phyloP scores from a whole-genome alignment of 2,113 vertebrate species.

The Kryptolebias marmoratus region DNA sequence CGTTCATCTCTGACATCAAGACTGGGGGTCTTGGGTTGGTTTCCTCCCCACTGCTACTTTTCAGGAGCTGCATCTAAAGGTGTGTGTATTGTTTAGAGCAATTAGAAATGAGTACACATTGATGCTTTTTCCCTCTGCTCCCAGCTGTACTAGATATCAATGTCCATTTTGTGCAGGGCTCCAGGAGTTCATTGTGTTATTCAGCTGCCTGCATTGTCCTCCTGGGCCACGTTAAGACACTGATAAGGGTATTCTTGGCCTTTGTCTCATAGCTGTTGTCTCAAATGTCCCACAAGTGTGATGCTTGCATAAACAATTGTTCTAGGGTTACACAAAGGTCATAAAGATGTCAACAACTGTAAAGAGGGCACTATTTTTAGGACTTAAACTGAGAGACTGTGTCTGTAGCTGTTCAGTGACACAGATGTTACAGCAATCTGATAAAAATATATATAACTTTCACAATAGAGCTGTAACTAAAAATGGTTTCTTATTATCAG shows the following conservation, averaged over 20 bases:
- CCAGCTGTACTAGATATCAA: not conserved
- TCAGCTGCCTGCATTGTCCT: not conserved
- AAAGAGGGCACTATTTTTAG: slow-evolving; percentile 10
- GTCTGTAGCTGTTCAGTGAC: not conserved
- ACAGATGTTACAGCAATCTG: not conserved
- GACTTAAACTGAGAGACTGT: not conserved
- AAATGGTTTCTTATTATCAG: not conserved
- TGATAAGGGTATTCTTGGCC: slow-evolving; percentile 12
- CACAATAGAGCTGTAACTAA: not conserved
- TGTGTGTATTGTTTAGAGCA: slow-evolving; percentile 1
- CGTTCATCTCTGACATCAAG: too few relatives aligned
- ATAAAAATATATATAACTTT: not conserved
- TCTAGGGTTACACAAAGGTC: slow-evolving; percentile 26
- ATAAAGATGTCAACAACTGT: slow-evolving; percentile 15
- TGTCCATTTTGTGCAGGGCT: slow-evolving; percentile 6
- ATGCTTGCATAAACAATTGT: slow-evolving; percentile 8
- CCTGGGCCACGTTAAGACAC: not conserved
- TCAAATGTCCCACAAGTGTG: slow-evolving; percentile 4
- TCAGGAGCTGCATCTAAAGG: not conserved
- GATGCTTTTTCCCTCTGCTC: not conserved
- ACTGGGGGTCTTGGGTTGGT: not conserved
- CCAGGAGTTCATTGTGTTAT: not conserved
- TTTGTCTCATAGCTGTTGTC: slow-evolving; percentile 32
- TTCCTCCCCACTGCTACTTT: not conserved
- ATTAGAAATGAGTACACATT: not conserved